Percentiles rank a stretch among this genome's conserved stretches.
Evolutionary conservation across 2,113 vertebrate genomes (phyloP).

Genomic region (Phyllostomus discolor): DNA sequence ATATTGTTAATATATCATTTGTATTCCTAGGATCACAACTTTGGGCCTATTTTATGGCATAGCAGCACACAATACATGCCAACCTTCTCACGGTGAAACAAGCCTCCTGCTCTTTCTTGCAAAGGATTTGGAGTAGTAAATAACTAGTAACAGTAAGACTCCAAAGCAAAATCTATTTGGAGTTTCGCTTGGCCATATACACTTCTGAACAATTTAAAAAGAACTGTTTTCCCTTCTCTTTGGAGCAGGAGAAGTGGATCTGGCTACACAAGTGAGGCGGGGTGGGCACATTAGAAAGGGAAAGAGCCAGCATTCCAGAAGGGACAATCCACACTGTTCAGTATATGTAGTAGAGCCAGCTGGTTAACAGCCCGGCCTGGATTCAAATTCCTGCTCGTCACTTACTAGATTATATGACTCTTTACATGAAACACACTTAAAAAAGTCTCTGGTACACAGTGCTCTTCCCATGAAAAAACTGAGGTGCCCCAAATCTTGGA

Average conservation of each 20-base stretch:
- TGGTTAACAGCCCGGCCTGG: background rate
- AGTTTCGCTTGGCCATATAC: background rate
- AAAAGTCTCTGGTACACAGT: background rate
- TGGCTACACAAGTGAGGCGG: background rate
- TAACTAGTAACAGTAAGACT: background rate
- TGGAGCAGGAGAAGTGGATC: background rate
- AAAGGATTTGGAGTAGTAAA: background rate
- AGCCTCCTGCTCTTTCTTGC: background rate
- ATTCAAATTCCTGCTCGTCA: conserved; percentile 22
- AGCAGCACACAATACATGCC: background rate
- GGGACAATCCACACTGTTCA: background rate
- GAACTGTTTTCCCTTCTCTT: background rate
- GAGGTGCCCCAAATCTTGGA: background rate
- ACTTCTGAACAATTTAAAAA: background rate
- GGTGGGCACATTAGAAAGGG: background rate
- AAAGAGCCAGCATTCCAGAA: background rate
- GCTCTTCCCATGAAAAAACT: background rate
- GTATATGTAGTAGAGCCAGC: background rate
- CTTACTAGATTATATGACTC: conserved; percentile 18
- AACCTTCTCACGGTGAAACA: background rate
- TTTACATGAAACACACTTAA: background rate
- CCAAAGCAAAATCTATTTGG: background rate
- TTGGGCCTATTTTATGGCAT: background rate
- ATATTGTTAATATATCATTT: background rate
- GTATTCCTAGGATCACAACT: background rate